Evolutionary conservation across 2,888 invertebrate genomes (phyloP).

Genomic region (Phytoseiulus persimilis): DNA sequence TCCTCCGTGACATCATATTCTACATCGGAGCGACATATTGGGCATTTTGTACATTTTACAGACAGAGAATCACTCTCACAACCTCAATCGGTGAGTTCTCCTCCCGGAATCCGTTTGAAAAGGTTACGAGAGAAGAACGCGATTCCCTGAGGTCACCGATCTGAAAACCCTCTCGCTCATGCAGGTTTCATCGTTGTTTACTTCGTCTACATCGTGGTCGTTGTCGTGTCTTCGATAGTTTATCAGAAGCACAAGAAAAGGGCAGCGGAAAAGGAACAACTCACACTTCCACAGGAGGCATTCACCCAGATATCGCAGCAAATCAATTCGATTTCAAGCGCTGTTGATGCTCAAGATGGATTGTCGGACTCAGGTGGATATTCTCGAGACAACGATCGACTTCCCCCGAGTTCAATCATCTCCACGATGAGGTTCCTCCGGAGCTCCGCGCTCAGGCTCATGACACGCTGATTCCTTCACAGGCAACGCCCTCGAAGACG

Average conservation of each 20-base stretch:
- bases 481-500: not conserved
- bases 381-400: not conserved
- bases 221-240: constrained; percentile 50
- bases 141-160: not conserved
- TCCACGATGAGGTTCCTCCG: too few relatives aligned
- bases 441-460: not conserved
- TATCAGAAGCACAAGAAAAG: constrained; percentile 41
- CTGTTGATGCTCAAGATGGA: not conserved
- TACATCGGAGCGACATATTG: constrained; percentile 54
- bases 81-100: constrained; percentile 53
- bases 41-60: constrained; percentile 53
- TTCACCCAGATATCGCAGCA: not conserved
- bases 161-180: not conserved
- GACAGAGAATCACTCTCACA: constrained; percentile 53
- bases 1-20: constrained; percentile 55
- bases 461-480: not conserved
- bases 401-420: too few relatives aligned
- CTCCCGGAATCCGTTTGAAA: not conserved
- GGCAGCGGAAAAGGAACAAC: not conserved
- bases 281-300: not conserved
- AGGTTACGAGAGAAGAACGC: not conserved
- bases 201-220: constrained; percentile 53
- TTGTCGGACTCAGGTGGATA: not conserved
- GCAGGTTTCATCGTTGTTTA: constrained; percentile 53
- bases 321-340: not conserved